Evolutionary conservation across 2,113 vertebrate genomes (phyloP).

Genomic region (Mesitornis unicolor): DNA sequence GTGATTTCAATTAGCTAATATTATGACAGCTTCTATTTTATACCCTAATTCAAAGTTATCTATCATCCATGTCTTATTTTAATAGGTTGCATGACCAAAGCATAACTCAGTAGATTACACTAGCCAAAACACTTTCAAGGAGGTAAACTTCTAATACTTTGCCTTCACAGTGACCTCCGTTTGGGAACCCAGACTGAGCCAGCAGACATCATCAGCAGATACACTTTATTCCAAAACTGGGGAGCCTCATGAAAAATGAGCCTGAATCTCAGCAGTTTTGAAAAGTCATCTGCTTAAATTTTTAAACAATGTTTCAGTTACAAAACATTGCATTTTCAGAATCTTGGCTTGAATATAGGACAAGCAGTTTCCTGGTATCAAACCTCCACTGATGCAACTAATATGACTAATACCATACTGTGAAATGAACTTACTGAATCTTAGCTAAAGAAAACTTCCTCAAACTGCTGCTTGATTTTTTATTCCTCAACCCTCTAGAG

Average conservation of each 20-base stretch:
- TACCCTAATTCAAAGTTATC: background rate
- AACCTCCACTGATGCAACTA: background rate
- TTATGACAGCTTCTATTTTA: background rate
- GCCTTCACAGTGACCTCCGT: background rate
- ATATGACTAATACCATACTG: background rate
- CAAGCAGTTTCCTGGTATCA: background rate
- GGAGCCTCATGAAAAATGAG: background rate
- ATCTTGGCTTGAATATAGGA: background rate
- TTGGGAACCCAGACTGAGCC: background rate
- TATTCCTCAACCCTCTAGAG: background rate
- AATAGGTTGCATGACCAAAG: background rate
- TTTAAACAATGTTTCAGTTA: background rate
- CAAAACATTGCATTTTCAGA: background rate
- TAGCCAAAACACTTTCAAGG: background rate
- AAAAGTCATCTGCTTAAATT: background rate
- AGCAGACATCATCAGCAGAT: background rate
- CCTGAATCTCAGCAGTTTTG: background rate
- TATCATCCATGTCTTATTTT: background rate
- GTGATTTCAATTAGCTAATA: background rate
- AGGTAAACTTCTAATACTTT: background rate
- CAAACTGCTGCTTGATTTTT: background rate
- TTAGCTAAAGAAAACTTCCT: background rate
- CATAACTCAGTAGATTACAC: background rate
- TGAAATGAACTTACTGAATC: background rate
- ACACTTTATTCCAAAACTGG: background rate